Conservation (phyloP, 1,140 invertebrate species). For the Doryteuthis pealeii region DNA sequence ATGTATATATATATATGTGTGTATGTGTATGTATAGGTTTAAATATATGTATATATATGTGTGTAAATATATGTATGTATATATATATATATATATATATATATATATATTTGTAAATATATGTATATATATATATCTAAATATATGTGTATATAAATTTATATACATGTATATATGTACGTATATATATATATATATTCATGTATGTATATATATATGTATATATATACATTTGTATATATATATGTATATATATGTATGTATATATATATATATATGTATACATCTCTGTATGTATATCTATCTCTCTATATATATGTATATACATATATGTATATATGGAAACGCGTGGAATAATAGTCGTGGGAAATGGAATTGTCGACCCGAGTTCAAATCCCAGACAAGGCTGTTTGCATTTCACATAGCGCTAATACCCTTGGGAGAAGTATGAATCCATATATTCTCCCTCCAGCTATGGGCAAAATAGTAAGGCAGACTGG, state of each 20-base stretch:
- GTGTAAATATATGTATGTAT: background rate
- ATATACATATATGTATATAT: background rate
- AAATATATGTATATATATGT: background rate
- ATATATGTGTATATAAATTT: no score
- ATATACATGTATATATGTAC: no score
- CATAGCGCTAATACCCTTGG: no score
- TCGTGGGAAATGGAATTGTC: no score
- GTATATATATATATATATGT: no score
- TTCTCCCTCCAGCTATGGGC: no score
- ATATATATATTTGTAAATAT: background rate
- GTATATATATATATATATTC: background rate
- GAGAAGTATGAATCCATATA: no score
- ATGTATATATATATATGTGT: background rate
- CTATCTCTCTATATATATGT: background rate
- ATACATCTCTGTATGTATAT: no score
- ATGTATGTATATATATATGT: slow-evolving; percentile 4
- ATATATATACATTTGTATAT: slow-evolving; percentile 3
- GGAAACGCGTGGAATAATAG: background rate
- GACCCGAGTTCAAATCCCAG: no score
- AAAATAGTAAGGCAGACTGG: no score
- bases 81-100: background rate
- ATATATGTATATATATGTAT: background rate
- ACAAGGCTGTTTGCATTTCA: no score
- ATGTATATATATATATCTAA: no score
- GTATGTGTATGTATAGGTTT: background rate